A percentile compares a stretch with the other conserved stretches of the same genome.
These are phyloP conservation scores for Haemorhous mexicanus DNA, from an alignment of 2,113 vertebrate species.

Conservation along the genomic window DNA sequence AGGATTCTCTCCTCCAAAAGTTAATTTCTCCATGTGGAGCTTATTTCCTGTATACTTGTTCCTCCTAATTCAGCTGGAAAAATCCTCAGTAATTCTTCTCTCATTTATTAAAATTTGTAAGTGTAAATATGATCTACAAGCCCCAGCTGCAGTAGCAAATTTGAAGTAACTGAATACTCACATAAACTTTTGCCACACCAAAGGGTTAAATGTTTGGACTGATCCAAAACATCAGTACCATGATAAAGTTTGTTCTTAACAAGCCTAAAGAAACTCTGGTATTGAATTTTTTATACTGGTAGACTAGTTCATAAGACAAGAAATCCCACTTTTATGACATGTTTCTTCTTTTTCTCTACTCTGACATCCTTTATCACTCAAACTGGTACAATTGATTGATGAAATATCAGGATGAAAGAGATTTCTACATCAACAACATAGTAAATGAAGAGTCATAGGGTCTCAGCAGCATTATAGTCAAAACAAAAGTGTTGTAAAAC, in stretches of 20 bases:
- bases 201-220: background rate
- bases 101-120: slow-evolving; percentile 2
- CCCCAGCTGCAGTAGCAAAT: background rate
- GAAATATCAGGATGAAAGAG: background rate
- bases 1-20: background rate
- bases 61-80: background rate
- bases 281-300: background rate
- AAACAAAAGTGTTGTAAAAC: background rate
- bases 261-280: background rate
- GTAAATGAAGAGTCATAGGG: background rate
- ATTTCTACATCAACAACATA: background rate
- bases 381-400: background rate
- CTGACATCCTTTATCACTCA: background rate
- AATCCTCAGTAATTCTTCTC: slow-evolving; percentile 1
- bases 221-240: background rate
- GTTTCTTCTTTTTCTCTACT: background rate
- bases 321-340: background rate
- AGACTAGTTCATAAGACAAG: background rate
- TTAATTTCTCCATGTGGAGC: slow-evolving; percentile 12
- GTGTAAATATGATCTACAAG: background rate
- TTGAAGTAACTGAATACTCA: background rate
- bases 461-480: background rate
- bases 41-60: background rate
- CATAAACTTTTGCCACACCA: background rate
- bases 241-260: background rate